Percentiles rank a stretch among this genome's conserved stretches.
These are phyloP conservation scores for Dinocampus coccinellae DNA, from an alignment of 2,888 invertebrate genomes.

Conservation along the genomic window DNA sequence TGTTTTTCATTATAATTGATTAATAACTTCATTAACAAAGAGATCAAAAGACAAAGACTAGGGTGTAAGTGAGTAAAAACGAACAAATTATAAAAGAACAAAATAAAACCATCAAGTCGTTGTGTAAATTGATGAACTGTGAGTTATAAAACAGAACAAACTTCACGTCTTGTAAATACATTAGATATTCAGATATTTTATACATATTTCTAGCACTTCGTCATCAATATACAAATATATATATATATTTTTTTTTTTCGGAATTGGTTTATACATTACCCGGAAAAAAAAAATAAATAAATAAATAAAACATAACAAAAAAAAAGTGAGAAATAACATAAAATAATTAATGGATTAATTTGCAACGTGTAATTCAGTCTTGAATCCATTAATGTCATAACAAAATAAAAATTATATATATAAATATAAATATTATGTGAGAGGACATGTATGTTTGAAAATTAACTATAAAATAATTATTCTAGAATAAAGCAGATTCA, in stretches of 20 bases:
- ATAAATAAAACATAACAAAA: constrained; percentile 39
- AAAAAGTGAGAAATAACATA: no score
- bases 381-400: not conserved
- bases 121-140: constrained; percentile 37
- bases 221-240: constrained; percentile 22
- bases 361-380: not conserved
- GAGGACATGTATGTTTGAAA: not conserved
- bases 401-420: constrained; percentile 8
- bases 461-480: constrained; percentile 3
- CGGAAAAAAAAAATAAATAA: constrained; percentile 20
- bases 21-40: not conserved
- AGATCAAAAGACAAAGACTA: constrained; percentile 15
- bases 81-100: constrained; percentile 47
- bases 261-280: not conserved
- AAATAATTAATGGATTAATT: constrained; percentile 27
- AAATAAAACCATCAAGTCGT: constrained; percentile 12
- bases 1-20: not conserved
- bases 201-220: constrained; percentile 60
- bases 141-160: constrained; percentile 4
- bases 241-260: not conserved
- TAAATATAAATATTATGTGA: not conserved
- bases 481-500: constrained; percentile 40
- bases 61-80: not conserved
- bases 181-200: constrained; percentile 65
- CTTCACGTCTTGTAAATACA: constrained; percentile 56